A percentile compares a stretch with the other conserved stretches of the same genome.
These are phyloP conservation scores for Gibbula magus DNA, from an alignment of 2,888 invertebrate species.

Conservation along the genomic window DNA sequence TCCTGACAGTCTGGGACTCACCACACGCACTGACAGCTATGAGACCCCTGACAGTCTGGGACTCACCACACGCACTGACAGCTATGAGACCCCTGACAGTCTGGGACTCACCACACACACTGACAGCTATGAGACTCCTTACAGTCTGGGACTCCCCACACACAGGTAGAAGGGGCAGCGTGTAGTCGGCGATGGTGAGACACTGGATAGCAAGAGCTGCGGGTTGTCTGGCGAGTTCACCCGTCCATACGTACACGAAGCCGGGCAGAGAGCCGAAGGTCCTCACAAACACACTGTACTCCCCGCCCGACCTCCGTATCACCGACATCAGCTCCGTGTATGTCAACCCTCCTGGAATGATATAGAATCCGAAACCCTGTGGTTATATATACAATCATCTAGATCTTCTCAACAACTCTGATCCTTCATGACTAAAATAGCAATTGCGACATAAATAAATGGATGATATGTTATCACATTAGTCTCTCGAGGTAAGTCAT, in stretches of 20 bases:
- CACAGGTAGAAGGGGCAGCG: conserved; percentile 45
- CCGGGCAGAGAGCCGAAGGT: neutral
- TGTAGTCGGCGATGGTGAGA: conserved; percentile 72
- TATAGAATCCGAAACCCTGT: no score
- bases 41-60: conserved; percentile 27
- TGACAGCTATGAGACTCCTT: conserved; percentile 31
- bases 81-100: neutral
- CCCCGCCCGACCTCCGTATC: no score
- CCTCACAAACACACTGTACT: neutral
- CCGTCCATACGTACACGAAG: neutral
- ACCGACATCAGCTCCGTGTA: no score
- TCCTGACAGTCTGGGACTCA: neutral
- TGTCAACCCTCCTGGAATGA: no score
- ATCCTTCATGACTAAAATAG: no score
- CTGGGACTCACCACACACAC: neutral
- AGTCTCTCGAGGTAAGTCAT: no score
- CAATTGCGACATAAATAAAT: no score
- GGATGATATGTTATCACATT: no score
- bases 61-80: conserved; percentile 45
- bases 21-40: conserved; percentile 9
- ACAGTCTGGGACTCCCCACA: conserved; percentile 40
- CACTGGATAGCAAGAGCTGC: conserved; percentile 70
- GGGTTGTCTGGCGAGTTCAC: conserved; percentile 55
- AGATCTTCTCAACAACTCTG: no score
- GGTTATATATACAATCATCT: no score